Evolutionary conservation across 37 sponge, comb jelly and placozoan species (phyloP).

Genomic region (Axinella damicornis): DNA sequence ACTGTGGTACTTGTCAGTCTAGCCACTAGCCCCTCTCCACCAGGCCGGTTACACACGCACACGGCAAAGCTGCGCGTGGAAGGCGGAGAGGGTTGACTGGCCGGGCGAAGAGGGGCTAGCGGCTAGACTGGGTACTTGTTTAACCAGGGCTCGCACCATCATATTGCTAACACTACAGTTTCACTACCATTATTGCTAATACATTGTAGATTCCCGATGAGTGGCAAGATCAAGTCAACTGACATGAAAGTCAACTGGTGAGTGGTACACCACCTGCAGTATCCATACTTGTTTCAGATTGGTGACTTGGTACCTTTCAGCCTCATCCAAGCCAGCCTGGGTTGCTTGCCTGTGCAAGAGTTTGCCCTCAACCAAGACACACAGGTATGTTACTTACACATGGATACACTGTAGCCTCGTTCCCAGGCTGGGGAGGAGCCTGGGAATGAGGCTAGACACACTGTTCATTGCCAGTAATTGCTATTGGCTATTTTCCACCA

Average conservation of each 20-base stretch:
- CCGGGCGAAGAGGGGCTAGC: too few species aligned
- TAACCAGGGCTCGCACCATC: too few species aligned
- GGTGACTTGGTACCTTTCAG: conserved; percentile 29
- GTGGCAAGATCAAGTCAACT: conserved; percentile 90
- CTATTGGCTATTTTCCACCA: background rate
- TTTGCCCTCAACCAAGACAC: conserved; percentile 94
- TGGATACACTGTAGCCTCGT: background rate
- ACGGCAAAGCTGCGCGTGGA: too few species aligned
- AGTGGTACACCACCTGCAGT: background rate
- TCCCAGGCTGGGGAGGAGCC: too few species aligned
- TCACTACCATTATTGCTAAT: too few species aligned
- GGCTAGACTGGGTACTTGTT: too few species aligned
- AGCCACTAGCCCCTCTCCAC: too few species aligned
- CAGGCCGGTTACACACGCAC: too few species aligned
- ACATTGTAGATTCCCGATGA: conserved; percentile 81
- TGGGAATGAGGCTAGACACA: background rate
- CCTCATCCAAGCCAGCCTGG: conserved; percentile 95
- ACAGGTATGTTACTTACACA: conserved; percentile 42
- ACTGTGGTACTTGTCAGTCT: too few species aligned
- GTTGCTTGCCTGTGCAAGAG: conserved; percentile 90
- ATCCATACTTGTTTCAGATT: too few species aligned
- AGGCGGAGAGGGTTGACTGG: too few species aligned
- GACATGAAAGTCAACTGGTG: conserved; percentile 99
- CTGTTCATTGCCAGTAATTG: background rate
- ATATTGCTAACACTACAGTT: too few species aligned